Base-by-base conservation (phyloP, 2,113 vertebrate species). In the Pseudolaguvia tuberculata region DNA sequence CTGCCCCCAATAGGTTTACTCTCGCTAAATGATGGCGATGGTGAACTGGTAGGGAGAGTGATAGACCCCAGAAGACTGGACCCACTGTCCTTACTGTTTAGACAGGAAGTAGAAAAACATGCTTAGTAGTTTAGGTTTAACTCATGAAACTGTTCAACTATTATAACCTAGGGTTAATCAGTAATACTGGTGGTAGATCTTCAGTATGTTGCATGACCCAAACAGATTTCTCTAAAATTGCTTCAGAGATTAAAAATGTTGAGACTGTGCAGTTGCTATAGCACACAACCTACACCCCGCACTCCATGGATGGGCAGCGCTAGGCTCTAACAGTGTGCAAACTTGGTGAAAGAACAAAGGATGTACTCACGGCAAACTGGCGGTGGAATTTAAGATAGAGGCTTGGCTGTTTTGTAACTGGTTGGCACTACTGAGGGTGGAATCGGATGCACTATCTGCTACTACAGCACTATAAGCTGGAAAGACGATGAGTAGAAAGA, bases 391-490 rank as follows among this genome's bases (percentile, higher is more conserved):
- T 85, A 94, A 83, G 72, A 90, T 84, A 13, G 84, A 88, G 0
- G 91, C 75, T 42, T 92, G 88, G 85, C 88, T 90, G 72, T 85
- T 92, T 79, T 92, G 90, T 31, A 87, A 87, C 86, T 94, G 93
- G 89, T 84, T 90, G 87, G 85, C 85, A 81, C 85, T 89, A 87
- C 69, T 90, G 58, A 93, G 88, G 81, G 87, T 78, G 68, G 88
- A 90, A 75, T 96, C 93, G 50, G 90, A 83, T 0, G 89, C 84
- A 88, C 90, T 94, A 85, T 96, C 94, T 4, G 91, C 91, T 78
- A 96, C 91, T 14, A 96, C 88, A 0, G 93, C 90, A 83, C 94
- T 95, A 79, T 94, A 95, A 89, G 93, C 94, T 94, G 83, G 29
- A 59, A 12, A 59, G 55, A 18, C 8, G n/a, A 0, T 18, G 29